phyloP scores from a whole-genome alignment of 2,113 vertebrate species.

The Sturnus vulgaris region DNA sequence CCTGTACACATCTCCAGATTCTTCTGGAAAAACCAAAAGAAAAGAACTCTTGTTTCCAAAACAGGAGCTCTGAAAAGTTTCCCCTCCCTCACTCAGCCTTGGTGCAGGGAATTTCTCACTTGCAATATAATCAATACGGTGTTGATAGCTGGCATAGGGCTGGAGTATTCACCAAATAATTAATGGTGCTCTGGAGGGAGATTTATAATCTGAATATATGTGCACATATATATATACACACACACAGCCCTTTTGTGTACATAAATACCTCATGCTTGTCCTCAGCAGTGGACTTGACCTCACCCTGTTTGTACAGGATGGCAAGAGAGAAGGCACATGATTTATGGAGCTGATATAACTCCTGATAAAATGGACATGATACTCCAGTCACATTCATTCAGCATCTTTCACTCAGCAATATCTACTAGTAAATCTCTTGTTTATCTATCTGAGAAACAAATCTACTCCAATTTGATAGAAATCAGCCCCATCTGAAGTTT shows the following conservation, averaged over 20 bases:
- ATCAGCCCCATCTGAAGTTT: neutral
- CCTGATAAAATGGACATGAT: neutral
- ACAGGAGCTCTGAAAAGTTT: neutral
- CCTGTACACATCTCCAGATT: neutral
- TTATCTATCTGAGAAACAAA: neutral
- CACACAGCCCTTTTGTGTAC: neutral
- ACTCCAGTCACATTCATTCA: neutral
- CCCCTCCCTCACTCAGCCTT: neutral
- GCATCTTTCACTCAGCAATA: neutral
- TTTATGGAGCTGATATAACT: neutral
- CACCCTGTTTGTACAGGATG: neutral
- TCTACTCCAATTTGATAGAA: neutral
- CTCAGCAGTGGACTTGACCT: neutral
- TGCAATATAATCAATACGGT: neutral
- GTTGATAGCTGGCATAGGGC: neutral
- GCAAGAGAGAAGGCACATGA: neutral
- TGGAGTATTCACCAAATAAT: neutral
- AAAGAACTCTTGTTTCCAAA: neutral
- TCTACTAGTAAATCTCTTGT: neutral
- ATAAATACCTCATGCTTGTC: neutral
- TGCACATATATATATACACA: accelerated
- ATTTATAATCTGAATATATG: neutral
- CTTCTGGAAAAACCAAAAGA: neutral
- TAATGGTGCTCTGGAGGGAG: neutral
- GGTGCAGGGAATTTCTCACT: neutral